Evolutionary conservation across 2,797 vertebrate genomes (phyloP).

Genomic region (Spea hammondii): DNA sequence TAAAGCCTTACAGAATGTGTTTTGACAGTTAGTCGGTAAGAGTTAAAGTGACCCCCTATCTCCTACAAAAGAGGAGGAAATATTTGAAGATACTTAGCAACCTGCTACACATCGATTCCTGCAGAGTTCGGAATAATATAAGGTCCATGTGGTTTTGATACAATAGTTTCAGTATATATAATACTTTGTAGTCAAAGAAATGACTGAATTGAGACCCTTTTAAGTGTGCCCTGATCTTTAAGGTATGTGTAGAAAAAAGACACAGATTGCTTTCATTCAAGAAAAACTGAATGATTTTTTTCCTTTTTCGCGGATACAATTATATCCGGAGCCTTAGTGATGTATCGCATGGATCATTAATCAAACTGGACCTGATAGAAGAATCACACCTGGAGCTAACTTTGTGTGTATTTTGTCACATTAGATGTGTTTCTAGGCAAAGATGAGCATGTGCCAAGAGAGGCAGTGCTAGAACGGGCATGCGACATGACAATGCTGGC

Average conservation of each 20-base stretch:
- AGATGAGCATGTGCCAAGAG: too few relatives aligned
- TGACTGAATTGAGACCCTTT: not conserved
- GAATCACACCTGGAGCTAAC: not conserved
- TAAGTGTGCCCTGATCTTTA: not conserved
- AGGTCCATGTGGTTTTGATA: constrained; percentile 28
- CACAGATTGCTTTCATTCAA: constrained; percentile 11
- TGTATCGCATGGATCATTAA: not conserved
- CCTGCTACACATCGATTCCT: constrained; percentile 9
- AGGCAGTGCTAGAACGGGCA: too few relatives aligned
- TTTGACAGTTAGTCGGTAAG: too few relatives aligned
- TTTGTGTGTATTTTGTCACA: not conserved
- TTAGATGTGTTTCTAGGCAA: too few relatives aligned
- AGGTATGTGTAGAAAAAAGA: constrained; percentile 8
- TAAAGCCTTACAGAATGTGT: too few relatives aligned
- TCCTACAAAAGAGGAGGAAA: constrained; percentile 4
- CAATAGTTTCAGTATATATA: constrained; percentile 7
- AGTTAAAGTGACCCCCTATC: too few relatives aligned
- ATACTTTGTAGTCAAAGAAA: constrained; percentile 15
- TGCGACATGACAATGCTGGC: too few relatives aligned
- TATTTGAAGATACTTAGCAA: constrained; percentile 31
- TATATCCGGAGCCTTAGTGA: not conserved
- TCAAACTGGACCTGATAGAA: not conserved
- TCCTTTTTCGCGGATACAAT: not conserved
- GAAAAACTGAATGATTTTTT: not conserved
- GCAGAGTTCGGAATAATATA: constrained; percentile 17